Percentiles rank a stretch among this genome's conserved stretches.
Conservation (phyloP, 2,113 vertebrate genomes). For the Gadus chalcogrammus region DNA sequence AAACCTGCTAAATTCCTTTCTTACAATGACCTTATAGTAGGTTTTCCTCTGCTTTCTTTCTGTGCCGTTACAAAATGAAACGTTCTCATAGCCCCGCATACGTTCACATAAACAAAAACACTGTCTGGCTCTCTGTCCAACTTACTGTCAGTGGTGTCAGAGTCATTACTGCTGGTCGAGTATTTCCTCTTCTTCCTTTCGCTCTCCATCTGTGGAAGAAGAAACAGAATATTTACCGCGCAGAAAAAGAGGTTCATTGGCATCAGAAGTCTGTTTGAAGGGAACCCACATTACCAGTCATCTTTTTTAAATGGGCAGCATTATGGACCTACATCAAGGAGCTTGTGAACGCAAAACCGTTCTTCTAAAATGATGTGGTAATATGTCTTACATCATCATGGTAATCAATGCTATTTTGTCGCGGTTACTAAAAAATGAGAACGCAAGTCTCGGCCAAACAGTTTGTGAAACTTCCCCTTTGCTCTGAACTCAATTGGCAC, state of each 20-base stretch:
- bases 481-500: too few species aligned
- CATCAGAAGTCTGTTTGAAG: background rate
- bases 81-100: background rate
- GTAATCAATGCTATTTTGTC: too few species aligned
- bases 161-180: conserved; percentile 97
- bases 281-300: background rate
- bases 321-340: too few species aligned
- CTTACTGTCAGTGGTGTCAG: conserved; percentile 98
- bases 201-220: conserved; percentile 84
- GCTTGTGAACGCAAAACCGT: too few species aligned
- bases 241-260: background rate
- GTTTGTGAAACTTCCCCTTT: too few species aligned
- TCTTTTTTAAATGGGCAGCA: too few species aligned
- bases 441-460: too few species aligned
- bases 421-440: too few species aligned
- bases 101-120: background rate
- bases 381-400: too few species aligned
- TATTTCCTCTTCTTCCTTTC: conserved; percentile 95
- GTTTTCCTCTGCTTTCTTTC: background rate
- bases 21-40: too few species aligned
- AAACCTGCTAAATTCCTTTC: too few species aligned
- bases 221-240: background rate
- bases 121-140: conserved; percentile 14
- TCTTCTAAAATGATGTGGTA: too few species aligned
- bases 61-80: background rate